A percentile compares a stretch with the other conserved stretches of the same genome.
Evolutionary conservation across 2,888 invertebrate species (phyloP).

Genomic region (Alentia gelatinosa): DNA sequence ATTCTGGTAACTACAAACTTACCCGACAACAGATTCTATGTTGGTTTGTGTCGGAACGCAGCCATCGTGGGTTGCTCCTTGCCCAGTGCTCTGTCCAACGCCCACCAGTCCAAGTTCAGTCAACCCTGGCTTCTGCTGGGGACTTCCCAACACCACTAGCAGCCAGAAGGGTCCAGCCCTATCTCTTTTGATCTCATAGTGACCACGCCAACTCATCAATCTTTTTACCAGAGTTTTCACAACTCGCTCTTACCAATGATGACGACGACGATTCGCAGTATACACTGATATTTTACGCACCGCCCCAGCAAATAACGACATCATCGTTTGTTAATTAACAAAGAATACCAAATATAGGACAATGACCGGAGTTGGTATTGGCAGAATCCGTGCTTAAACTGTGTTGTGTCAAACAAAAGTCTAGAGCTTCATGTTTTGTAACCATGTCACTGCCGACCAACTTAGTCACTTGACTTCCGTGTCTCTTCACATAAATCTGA

Average conservation of each 20-base stretch:
- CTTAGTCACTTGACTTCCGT: not conserved
- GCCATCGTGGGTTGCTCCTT: not conserved
- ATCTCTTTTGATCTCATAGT: not conserved
- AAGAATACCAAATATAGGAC: not conserved
- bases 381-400: constrained; percentile 15
- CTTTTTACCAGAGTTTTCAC: not conserved
- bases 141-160: not conserved
- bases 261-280: not conserved
- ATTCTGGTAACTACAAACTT: too few species aligned
- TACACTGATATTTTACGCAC: not conserved
- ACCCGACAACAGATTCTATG: too few species aligned
- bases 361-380: not conserved
- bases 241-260: not conserved
- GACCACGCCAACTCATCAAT: not conserved
- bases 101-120: not conserved
- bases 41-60: not conserved
- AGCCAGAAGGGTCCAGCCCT: not conserved
- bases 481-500: constrained; percentile 31
- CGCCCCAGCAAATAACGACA: not conserved
- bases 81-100: not conserved
- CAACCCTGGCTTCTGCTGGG: too few species aligned
- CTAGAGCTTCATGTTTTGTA: constrained; percentile 27
- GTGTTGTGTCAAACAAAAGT: not conserved
- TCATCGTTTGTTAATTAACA: not conserved
- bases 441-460: constrained; percentile 15